These are phyloP conservation scores for Muntiacus muntjak DNA, from an alignment of 2,113 vertebrate species.

Conservation along the genomic window DNA sequence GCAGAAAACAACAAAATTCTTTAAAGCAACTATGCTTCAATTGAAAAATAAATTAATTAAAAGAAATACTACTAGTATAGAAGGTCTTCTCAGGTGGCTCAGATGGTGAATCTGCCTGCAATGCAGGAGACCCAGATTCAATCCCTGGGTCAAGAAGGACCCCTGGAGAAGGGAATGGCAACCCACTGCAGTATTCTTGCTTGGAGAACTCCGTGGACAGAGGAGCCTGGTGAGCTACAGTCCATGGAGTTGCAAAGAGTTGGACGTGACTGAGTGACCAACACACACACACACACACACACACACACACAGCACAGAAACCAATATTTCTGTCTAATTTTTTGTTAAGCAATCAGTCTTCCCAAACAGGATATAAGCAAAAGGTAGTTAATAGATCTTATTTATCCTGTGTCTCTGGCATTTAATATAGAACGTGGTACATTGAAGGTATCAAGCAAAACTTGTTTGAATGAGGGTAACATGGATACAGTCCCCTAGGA, in stretches of 20 bases:
- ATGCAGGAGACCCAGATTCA: not conserved
- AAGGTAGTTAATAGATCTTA: not conserved
- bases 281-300: too few relatives aligned
- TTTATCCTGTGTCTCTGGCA: not conserved
- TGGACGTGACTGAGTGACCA: not conserved
- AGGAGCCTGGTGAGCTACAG: not conserved
- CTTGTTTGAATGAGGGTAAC: not conserved
- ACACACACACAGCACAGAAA: not conserved
- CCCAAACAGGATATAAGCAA: not conserved
- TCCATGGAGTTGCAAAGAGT: not conserved
- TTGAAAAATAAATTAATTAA: not conserved
- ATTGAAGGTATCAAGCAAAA: not conserved
- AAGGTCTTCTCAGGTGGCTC: not conserved
- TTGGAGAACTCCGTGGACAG: not conserved
- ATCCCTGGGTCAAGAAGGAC: not conserved
- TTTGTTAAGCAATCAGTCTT: not conserved
- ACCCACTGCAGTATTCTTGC: not conserved
- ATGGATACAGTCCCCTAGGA: not conserved
- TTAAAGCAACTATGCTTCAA: not conserved
- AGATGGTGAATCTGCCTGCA: not conserved
- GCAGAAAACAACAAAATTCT: not conserved
- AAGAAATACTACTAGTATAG: not conserved
- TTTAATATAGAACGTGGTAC: not conserved
- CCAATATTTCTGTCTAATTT: not conserved
- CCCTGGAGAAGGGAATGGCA: not conserved